A percentile compares a stretch with the other conserved stretches of the same genome.
Conservation (phyloP, 1,140 invertebrate species). For the Cyclargus thomasi region DNA sequence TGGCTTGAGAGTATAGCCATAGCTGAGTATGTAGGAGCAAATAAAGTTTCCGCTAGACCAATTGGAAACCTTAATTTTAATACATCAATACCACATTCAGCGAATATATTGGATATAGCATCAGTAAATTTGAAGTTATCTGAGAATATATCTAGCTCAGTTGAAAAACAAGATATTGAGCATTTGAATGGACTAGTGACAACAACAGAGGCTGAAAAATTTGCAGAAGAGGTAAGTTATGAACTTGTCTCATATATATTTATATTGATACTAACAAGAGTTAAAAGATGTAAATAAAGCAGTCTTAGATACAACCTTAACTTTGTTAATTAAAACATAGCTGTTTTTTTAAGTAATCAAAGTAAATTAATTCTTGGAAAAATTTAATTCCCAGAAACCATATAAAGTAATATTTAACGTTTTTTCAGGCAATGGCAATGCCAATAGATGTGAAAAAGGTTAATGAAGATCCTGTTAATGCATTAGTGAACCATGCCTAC, state of each 20-base stretch:
- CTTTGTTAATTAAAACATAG: too few species aligned
- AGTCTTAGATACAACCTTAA: too few species aligned
- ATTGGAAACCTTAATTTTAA: conserved; percentile 69
- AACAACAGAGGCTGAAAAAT: conserved; percentile 62
- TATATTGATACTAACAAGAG: conserved; percentile 6
- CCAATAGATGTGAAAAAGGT: conserved; percentile 51
- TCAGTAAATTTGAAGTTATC: conserved; percentile 68
- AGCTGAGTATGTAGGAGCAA: conserved; percentile 54
- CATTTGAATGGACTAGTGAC: conserved; percentile 54
- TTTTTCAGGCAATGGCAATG: conserved; percentile 58
- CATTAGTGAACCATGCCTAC: conserved; percentile 59
- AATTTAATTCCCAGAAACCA: too few species aligned
- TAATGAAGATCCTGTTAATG: conserved; percentile 58
- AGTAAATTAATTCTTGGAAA: too few species aligned
- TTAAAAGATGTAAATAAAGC: too few species aligned
- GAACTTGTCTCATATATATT: conserved; percentile 7
- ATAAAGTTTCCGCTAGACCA: conserved; percentile 51
- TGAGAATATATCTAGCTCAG: conserved; percentile 64
- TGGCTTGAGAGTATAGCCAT: conserved; percentile 66
- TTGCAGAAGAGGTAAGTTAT: conserved; percentile 56
- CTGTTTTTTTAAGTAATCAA: too few species aligned
- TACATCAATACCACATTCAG: conserved; percentile 61
- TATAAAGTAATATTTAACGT: too few species aligned
- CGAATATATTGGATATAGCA: conserved; percentile 66
- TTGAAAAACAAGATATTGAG: conserved; percentile 60